A percentile compares a stretch with the other conserved stretches of the same genome.
Evolutionary conservation across 2,113 vertebrate species (phyloP).

Genomic region (Myiopsitta monachus): DNA sequence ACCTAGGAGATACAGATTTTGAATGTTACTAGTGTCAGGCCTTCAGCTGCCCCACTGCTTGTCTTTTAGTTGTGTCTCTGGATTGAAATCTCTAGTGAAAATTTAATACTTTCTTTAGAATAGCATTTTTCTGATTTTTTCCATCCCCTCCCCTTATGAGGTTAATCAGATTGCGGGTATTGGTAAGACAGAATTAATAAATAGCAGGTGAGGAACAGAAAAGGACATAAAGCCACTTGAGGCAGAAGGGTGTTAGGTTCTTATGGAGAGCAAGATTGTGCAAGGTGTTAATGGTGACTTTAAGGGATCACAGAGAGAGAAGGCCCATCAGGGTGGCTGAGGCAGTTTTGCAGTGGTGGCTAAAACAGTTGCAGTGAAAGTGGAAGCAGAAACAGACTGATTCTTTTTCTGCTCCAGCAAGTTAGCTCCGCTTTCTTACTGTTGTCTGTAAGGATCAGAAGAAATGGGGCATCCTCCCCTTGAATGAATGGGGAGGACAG

Average conservation of each 20-base stretch:
- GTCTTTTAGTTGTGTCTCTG: neutral
- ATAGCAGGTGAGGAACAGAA: neutral
- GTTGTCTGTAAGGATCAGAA: neutral
- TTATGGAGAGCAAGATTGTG: neutral
- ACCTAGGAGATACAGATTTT: neutral
- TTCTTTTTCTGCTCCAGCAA: neutral
- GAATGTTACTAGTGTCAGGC: neutral
- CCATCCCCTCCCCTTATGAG: neutral
- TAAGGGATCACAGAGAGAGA: neutral
- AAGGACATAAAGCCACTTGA: neutral
- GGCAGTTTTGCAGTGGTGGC: neutral
- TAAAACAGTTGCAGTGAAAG: neutral
- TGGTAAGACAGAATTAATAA: neutral
- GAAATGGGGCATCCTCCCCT: neutral
- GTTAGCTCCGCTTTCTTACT: neutral
- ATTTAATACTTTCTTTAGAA: neutral
- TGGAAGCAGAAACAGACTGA: neutral
- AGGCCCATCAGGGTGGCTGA: neutral
- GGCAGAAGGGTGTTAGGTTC: neutral
- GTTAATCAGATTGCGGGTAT: neutral
- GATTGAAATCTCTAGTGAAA: neutral
- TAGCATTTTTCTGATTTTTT: neutral
- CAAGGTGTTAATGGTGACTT: rapidly evolving
- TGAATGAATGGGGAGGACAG: neutral
- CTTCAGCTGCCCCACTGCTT: neutral